Base-by-base conservation (phyloP, 2,113 vertebrate genomes). In the Globicephala melas region DNA sequence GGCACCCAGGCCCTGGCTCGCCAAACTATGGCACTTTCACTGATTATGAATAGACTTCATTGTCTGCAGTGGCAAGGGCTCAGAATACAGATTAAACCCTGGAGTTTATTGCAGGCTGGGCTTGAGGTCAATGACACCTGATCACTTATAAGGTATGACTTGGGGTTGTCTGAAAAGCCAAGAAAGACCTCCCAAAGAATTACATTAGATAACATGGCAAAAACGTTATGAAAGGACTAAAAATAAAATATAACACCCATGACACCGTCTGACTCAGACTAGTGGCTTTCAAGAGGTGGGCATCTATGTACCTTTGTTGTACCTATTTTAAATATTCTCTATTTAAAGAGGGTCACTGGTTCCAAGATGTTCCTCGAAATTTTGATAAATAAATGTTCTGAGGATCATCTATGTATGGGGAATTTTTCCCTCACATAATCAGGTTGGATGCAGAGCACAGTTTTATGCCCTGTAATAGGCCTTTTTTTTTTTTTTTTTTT, bases 381-480 rank as follows among this genome's bases (percentile, higher is more conserved):
- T 73, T 88, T 67, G 60, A 25, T 96, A 94, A 89, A 86, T 68
- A 81, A 94, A 88, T 50, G 44, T 50, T 86, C 82, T 63, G 28
- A 92, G 79, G 41, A 33, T 38, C 70, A 33, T 60, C 85, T 23
- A 4, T 17, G 25, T 23, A 7, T 17, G 25, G 92, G 62, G 62
- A 67, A 25, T 67, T 58, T 28, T n/a, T 1, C 25, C 74, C 65
- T 63, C 38, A 38, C 38, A 50, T 47, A n/a, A 50, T 25, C 89
- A 91, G 71, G 20, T 12, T 21, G 88, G 31, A 55, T 41, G 50
- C 90, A 68, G 84, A 71, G 77, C 58, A 15, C 12, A 0, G 28
- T 26, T 79, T 38, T 4, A 36, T 47, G 50, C 88, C 96, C 80
- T 26, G 20, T 41, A 70, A 60, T 76, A 96, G 88, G n/a, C 23